Percentiles rank a stretch among this genome's conserved stretches.
These are phyloP conservation scores for Limnothrissa miodon DNA, from an alignment of 2,113 vertebrate genomes.

Conservation along the genomic window DNA sequence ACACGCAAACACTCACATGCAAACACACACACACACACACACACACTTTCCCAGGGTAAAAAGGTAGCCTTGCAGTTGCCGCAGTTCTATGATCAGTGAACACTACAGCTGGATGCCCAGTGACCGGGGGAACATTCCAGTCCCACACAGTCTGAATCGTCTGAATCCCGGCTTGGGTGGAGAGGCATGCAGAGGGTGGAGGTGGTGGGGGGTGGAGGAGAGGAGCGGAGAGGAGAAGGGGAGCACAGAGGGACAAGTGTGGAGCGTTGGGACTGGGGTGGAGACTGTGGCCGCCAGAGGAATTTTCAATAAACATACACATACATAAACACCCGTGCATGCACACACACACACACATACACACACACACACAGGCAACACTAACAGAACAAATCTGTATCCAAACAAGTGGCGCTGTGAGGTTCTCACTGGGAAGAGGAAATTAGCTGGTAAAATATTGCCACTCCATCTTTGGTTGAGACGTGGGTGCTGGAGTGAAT, in stretches of 20 bases:
- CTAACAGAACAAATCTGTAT: background rate
- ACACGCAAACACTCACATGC: background rate
- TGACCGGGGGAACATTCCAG: slow-evolving; percentile 12
- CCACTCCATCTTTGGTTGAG: slow-evolving; percentile 18
- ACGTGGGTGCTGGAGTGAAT: background rate
- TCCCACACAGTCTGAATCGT: background rate
- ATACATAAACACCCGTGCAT: background rate
- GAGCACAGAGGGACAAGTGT: background rate
- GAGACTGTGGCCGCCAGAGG: background rate
- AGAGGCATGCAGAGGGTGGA: background rate
- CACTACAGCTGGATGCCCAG: background rate
- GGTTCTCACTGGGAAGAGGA: background rate
- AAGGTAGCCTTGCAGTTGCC: background rate
- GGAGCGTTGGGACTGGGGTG: background rate
- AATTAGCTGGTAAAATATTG: slow-evolving; percentile 17
- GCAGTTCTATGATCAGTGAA: background rate
- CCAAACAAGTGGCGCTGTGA: slow-evolving; percentile 17
- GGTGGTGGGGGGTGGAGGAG: background rate
- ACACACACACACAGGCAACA: slow-evolving; percentile 14
- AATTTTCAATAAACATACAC: slow-evolving; percentile 23
- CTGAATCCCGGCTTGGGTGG: background rate
- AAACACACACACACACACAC: slow-evolving; percentile 18
- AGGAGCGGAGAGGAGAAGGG: background rate
- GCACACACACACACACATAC: background rate
- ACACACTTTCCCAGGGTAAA: background rate